phyloP scores from a whole-genome alignment of 2,797 vertebrate genomes.

The Acridotheres tristis region DNA sequence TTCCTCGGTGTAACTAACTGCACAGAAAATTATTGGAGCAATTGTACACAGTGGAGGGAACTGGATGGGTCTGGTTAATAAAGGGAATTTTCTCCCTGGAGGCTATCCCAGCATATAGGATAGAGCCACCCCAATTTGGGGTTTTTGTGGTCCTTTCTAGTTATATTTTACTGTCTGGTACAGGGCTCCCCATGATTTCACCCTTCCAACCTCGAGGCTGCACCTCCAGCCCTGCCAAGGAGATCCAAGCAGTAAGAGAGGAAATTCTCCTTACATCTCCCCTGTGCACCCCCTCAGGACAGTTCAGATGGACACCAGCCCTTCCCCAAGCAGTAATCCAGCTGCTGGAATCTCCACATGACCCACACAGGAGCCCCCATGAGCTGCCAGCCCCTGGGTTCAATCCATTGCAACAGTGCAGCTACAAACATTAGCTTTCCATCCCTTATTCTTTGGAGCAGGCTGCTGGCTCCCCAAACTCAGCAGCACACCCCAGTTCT shows the following conservation, averaged over 20 bases:
- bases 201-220: neutral
- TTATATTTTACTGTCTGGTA: neutral
- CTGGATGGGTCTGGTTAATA: neutral
- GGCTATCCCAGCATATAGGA: neutral
- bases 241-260: neutral
- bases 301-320: neutral
- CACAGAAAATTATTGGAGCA: neutral
- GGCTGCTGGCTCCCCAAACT: neutral
- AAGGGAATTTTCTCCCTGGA: neutral
- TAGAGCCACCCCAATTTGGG: fast-evolving
- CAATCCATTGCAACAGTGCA: neutral
- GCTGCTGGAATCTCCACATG: neutral
- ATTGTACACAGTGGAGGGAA: neutral
- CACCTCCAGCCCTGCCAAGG: neutral
- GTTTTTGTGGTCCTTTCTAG: neutral
- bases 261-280: neutral
- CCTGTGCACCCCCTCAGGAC: neutral
- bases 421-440: neutral
- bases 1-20: neutral
- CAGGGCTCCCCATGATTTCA: neutral
- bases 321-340: neutral
- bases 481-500: neutral
- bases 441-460: neutral
- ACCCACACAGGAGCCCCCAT: fast-evolving
- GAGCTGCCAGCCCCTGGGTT: neutral